Conservation (phyloP, 2,888 invertebrate genomes). For the Campaea margaritaria region DNA sequence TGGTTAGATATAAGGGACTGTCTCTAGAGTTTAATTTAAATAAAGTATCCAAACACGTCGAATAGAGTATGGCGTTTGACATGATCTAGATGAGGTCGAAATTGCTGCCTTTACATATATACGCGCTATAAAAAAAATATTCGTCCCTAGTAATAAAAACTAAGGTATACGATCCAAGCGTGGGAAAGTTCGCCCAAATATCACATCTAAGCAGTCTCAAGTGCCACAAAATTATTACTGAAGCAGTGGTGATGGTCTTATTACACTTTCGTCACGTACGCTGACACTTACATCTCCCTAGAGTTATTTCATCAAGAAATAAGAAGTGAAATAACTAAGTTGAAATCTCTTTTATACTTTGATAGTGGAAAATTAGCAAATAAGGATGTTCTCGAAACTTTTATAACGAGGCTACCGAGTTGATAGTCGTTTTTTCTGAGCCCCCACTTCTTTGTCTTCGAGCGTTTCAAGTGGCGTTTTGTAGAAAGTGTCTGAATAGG, state of each 20-base stretch:
- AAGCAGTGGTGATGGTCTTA: conserved; percentile 51
- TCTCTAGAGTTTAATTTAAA: no score
- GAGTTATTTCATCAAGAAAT: conserved; percentile 29
- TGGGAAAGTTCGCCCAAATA: conserved; percentile 20
- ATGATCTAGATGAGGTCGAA: no score
- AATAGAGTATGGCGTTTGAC: no score
- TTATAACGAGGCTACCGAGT: conserved; percentile 48
- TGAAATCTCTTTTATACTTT: conserved; percentile 31
- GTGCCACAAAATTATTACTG: conserved; percentile 34
- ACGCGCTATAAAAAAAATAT: conserved; percentile 12
- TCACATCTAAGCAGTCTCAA: conserved; percentile 21
- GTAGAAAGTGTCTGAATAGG: conserved; percentile 25
- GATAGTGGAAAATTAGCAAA: conserved; percentile 41
- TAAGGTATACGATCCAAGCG: conserved; percentile 21
- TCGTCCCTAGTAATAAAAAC: conserved; percentile 18
- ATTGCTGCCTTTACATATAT: no score
- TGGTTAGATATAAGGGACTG: no score
- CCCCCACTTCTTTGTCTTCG: conserved; percentile 26
- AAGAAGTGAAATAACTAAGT: conserved; percentile 25
- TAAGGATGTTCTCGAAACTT: conserved; percentile 38
- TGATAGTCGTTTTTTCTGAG: conserved; percentile 34
- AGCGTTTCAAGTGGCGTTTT: conserved; percentile 24
- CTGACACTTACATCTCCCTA: conserved; percentile 43
- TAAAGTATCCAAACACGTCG: no score
- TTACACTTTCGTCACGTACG: conserved; percentile 61